Conservation (phyloP, 2,888 invertebrate genomes). For the Drosophila austrosaltans region DNA sequence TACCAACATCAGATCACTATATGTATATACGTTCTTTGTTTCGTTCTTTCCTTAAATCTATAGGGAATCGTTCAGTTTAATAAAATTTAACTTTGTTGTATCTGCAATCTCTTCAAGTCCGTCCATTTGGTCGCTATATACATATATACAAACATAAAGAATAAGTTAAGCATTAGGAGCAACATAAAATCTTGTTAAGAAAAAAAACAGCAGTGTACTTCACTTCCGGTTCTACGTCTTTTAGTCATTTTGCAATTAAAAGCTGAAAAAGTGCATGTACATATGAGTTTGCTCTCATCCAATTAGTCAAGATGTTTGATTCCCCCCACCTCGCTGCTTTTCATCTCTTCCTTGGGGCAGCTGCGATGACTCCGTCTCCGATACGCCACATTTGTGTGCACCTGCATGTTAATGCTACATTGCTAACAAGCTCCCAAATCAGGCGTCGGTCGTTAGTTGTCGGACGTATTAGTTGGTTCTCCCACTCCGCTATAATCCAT, state of each 20-base stretch:
- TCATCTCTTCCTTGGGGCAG: background rate
- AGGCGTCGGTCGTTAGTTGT: background rate
- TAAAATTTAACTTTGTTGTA: too few species aligned
- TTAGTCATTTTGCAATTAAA: background rate
- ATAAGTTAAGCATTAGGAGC: too few species aligned
- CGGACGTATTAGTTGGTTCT: background rate
- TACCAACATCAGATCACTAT: too few species aligned
- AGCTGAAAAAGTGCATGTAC: background rate
- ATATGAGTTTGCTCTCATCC: background rate
- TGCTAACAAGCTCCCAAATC: background rate
- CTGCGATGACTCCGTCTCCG: background rate
- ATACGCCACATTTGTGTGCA: conserved; percentile 3
- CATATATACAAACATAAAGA: too few species aligned
- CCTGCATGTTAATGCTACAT: conserved; percentile 6
- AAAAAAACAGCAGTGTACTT: background rate
- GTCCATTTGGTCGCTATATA: too few species aligned
- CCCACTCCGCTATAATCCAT: background rate
- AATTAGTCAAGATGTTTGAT: conserved; percentile 8
- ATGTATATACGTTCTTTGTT: too few species aligned
- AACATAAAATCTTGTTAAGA: too few species aligned
- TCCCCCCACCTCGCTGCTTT: background rate
- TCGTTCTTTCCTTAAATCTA: too few species aligned
- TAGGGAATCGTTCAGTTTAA: too few species aligned
- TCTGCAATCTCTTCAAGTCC: too few species aligned
- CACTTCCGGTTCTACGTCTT: background rate